Percentiles rank a stretch among this genome's conserved stretches.
Conservation (phyloP, 2,797 vertebrate genomes). For the Dicrostonyx torquatus region DNA sequence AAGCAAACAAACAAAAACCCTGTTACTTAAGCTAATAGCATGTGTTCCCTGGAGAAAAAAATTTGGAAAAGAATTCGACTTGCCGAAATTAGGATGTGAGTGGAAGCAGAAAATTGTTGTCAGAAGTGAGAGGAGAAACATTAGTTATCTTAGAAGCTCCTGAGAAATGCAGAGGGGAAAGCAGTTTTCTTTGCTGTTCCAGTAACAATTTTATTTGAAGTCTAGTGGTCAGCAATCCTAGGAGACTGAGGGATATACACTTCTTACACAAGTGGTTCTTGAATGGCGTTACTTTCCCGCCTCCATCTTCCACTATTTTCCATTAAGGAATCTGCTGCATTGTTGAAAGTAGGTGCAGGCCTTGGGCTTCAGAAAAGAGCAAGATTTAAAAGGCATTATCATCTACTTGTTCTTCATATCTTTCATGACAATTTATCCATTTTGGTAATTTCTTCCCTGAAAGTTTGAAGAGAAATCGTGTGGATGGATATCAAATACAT, state of each 20-base stretch:
- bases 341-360: not conserved
- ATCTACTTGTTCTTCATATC: not conserved
- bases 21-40: constrained; percentile 42
- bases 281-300: not conserved
- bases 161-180: not conserved
- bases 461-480: not conserved
- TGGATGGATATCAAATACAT: not conserved
- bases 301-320: not conserved
- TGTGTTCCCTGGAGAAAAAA: not conserved
- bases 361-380: not conserved
- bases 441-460: not conserved
- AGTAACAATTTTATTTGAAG: constrained; percentile 30
- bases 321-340: not conserved
- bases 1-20: no score
- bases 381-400: not conserved
- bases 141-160: constrained; percentile 6
- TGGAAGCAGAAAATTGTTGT: constrained; percentile 33
- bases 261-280: not conserved
- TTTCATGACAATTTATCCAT: not conserved
- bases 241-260: not conserved
- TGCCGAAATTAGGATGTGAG: constrained; percentile 53
- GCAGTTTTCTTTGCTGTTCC: not conserved
- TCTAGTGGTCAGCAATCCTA: not conserved
- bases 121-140: not conserved
- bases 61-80: constrained; percentile 14